phyloP scores from a whole-genome alignment of 2,797 vertebrate genomes.

The Knipowitschia caucasica region DNA sequence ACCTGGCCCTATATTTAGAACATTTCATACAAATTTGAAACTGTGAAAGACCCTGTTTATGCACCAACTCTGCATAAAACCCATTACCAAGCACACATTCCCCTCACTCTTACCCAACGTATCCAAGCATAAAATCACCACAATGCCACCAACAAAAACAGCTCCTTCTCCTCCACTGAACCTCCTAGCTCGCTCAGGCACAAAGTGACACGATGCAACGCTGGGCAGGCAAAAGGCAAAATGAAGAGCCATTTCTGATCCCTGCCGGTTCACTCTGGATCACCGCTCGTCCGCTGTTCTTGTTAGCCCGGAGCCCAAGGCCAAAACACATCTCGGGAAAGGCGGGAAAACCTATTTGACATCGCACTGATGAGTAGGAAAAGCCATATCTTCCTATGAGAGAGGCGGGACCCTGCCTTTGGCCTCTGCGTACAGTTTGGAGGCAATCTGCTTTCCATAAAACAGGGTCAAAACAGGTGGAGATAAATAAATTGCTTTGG shows the following conservation, averaged over 20 bases:
- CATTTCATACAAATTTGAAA: no score
- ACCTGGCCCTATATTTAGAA: no score
- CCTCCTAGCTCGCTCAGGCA: conserved; percentile 1
- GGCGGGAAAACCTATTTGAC: conserved; percentile 26
- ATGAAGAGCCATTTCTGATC: conserved; percentile 30
- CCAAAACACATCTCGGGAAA: conserved; percentile 25
- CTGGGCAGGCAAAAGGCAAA: conserved; percentile 24
- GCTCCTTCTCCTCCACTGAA: conserved; percentile 12
- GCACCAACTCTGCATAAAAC: neutral
- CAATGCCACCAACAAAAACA: neutral
- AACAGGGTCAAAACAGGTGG: conserved; percentile 53
- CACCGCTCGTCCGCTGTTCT: conserved; percentile 19
- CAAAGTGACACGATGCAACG: conserved; percentile 28
- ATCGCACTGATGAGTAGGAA: conserved; percentile 42
- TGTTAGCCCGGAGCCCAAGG: conserved; percentile 26
- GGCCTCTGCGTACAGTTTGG: conserved; percentile 56
- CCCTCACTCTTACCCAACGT: neutral
- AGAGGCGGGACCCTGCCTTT: conserved; percentile 37
- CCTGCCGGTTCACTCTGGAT: conserved; percentile 26
- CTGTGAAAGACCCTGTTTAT: neutral
- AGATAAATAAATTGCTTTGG: conserved; percentile 69
- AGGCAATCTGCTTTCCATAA: conserved; percentile 64
- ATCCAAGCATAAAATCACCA: conserved; percentile 14
- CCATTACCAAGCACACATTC: conserved; percentile 1
- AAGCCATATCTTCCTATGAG: conserved; percentile 42